Conservation (phyloP, 2,113 vertebrate species). For the Paracanthobrama guichenoti region DNA sequence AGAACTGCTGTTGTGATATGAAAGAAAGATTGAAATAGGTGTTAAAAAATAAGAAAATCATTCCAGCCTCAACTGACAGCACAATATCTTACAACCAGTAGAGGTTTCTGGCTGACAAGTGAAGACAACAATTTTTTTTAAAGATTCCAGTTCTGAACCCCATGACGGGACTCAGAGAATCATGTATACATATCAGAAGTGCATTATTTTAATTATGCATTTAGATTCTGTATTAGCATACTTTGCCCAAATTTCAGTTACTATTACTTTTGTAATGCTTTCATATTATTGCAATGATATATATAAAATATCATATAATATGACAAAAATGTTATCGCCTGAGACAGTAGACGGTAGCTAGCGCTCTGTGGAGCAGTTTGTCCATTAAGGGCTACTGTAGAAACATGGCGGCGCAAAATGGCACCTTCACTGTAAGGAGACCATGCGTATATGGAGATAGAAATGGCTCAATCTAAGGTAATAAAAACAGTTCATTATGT, state of each 20-base stretch:
- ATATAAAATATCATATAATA: too few species aligned
- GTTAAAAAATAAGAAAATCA: neutral
- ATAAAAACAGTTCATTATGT: too few species aligned
- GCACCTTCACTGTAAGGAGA: too few species aligned
- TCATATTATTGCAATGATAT: neutral
- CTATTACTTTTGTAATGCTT: neutral
- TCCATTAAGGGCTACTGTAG: too few species aligned
- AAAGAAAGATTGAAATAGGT: constrained; percentile 14
- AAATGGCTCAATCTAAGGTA: too few species aligned
- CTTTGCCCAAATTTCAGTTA: neutral
- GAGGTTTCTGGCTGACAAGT: neutral
- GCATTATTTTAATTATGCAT: neutral
- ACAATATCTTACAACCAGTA: neutral
- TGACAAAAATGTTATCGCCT: too few species aligned
- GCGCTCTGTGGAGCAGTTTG: too few species aligned
- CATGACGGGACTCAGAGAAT: neutral
- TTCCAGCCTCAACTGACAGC: neutral
- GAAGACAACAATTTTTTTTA: neutral
- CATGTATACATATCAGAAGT: neutral
- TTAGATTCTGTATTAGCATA: neutral
- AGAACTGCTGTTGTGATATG: neutral
- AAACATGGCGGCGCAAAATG: too few species aligned
- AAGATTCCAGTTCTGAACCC: neutral
- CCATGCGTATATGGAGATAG: too few species aligned
- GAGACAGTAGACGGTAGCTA: too few species aligned